phyloP scores from a whole-genome alignment of 1,140 invertebrate species.

The Cydia fagiglandana region DNA sequence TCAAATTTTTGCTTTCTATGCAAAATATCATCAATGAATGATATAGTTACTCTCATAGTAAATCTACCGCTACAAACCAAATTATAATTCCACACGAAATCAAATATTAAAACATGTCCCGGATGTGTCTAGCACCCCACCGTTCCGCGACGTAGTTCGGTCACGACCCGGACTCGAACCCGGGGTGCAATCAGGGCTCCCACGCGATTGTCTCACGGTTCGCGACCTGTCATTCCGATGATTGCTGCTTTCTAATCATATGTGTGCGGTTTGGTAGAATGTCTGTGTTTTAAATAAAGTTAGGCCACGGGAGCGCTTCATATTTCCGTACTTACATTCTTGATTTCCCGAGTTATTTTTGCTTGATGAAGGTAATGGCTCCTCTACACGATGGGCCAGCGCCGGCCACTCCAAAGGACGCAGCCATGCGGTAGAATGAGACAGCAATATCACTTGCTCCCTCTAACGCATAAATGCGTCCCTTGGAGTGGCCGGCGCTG shows the following conservation, averaged over 20 bases:
- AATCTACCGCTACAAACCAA: not conserved
- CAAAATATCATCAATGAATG: no score
- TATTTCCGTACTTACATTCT: no score
- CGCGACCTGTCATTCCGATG: slow-evolving; percentile 64
- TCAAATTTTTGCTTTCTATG: no score
- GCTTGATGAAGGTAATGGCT: no score
- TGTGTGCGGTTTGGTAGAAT: slow-evolving; percentile 26
- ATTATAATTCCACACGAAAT: slow-evolving; percentile 17
- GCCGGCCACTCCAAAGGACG: no score
- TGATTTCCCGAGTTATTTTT: no score
- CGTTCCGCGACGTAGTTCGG: slow-evolving; percentile 55
- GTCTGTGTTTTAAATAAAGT: not conserved
- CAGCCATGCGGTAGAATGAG: no score
- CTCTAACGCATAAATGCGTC: no score
- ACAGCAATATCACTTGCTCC: no score
- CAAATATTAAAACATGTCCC: slow-evolving; percentile 39
- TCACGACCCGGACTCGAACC: slow-evolving; percentile 39
- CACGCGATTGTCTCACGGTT: slow-evolving; percentile 62
- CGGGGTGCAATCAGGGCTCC: slow-evolving; percentile 63
- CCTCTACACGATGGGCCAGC: no score
- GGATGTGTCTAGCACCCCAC: slow-evolving; percentile 68
- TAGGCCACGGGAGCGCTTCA: no score
- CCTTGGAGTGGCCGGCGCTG: no score
- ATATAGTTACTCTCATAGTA: not conserved
- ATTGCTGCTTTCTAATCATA: slow-evolving; percentile 59